Percentiles rank a stretch among this genome's conserved stretches.
Conservation (phyloP, 2,113 vertebrate species). For the Zapornia atra region DNA sequence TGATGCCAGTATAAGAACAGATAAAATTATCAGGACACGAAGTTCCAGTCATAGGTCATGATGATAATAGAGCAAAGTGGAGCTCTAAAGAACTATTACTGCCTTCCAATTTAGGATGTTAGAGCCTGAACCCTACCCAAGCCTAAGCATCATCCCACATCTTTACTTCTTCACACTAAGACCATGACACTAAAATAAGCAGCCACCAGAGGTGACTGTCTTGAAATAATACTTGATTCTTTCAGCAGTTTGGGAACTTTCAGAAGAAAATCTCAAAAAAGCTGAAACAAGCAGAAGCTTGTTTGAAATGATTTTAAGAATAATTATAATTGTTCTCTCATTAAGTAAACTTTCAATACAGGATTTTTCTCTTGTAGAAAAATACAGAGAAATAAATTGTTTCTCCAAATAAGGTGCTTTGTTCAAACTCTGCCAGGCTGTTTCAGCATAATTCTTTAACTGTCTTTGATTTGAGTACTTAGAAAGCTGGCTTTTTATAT, state of each 20-base stretch:
- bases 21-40: background rate
- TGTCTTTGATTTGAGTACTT: background rate
- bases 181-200: accelerated
- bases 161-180: background rate
- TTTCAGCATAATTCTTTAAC: background rate
- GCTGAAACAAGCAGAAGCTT: background rate
- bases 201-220: background rate
- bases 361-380: background rate
- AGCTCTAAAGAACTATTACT: background rate
- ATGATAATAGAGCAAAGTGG: background rate
- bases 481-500: background rate
- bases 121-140: accelerated
- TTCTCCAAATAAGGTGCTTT: background rate
- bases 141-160: background rate
- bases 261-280: background rate
- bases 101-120: background rate
- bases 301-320: background rate
- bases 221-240: background rate
- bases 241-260: background rate
- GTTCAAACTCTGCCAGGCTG: background rate
- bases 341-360: background rate
- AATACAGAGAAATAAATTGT: background rate
- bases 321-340: background rate
- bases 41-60: accelerated
- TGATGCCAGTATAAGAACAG: background rate